Conservation (phyloP, 2,797 vertebrate genomes). For the Pyrocephalus nanus region DNA sequence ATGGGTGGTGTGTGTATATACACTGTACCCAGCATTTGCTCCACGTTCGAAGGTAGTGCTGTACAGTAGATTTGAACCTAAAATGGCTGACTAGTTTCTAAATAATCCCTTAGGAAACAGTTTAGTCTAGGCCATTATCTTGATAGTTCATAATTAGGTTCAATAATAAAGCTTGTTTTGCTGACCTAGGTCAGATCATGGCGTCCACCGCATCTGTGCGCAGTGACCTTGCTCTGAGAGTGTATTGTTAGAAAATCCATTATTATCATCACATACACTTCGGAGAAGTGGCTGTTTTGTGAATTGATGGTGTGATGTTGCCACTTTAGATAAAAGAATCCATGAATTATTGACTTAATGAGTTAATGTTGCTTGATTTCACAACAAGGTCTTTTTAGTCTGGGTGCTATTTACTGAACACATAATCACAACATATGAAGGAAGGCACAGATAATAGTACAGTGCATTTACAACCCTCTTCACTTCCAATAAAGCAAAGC, state of each 20-base stretch:
- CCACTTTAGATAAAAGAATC: conserved; percentile 86
- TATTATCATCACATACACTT: conserved; percentile 85
- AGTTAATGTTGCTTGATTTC: conserved; percentile 90
- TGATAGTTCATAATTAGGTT: conserved; percentile 84
- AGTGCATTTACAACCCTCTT: conserved; percentile 26
- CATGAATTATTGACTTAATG: conserved; percentile 98
- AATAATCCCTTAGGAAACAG: conserved; percentile 80
- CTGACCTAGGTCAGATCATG: conserved; percentile 79
- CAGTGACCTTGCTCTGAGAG: conserved; percentile 81
- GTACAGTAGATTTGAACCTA: conserved; percentile 69
- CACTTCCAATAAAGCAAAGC: conserved; percentile 17
- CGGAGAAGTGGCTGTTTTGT: conserved; percentile 83
- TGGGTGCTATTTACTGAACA: conserved; percentile 74
- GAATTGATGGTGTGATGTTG: conserved; percentile 88
- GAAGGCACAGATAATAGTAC: conserved; percentile 49
- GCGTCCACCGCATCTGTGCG: conserved; percentile 75
- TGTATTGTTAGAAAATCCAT: conserved; percentile 85
- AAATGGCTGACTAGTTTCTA: conserved; percentile 76
- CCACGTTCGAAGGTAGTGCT: background rate
- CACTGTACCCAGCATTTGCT: background rate
- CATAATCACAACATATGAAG: conserved; percentile 60
- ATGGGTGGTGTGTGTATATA: rapidly evolving
- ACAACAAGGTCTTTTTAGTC: conserved; percentile 80
- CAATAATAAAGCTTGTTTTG: conserved; percentile 82
- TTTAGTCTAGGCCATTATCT: conserved; percentile 81